These are phyloP conservation scores for Sarcophaga carnaria DNA, from an alignment of 2,888 invertebrate genomes.

Conservation along the genomic window DNA sequence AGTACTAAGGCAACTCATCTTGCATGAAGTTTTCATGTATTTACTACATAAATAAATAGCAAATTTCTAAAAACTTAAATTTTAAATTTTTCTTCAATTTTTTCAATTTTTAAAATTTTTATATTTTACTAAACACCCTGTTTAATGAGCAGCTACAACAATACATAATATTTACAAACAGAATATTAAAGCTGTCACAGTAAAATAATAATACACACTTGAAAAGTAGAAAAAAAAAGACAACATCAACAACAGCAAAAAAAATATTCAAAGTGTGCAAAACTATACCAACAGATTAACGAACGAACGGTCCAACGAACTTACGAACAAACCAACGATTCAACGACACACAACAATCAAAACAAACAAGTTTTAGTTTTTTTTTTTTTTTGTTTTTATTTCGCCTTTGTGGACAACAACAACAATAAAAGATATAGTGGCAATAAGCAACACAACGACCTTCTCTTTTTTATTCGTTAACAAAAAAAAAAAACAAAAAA, in stretches of 20 bases:
- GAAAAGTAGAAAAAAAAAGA: background rate
- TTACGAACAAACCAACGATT: conserved; percentile 21
- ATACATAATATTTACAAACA: background rate
- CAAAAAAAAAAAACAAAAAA: conserved; percentile 44
- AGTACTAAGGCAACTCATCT: too few relatives aligned
- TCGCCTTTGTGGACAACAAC: background rate
- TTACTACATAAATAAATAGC: too few relatives aligned
- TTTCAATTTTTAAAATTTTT: background rate
- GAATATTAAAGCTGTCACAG: too few relatives aligned
- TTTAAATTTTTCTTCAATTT: background rate
- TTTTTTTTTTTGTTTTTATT: too few relatives aligned
- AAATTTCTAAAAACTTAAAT: background rate
- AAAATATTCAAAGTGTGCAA: conserved; percentile 21
- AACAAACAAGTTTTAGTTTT: conserved; percentile 60
- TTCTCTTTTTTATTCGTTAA: conserved; percentile 68
- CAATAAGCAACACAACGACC: conserved; percentile 65
- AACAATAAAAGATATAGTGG: conserved; percentile 45
- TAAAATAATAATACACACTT: background rate
- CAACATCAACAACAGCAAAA: conserved; percentile 3
- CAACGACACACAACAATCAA: conserved; percentile 17
- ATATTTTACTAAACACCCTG: conserved; percentile 43
- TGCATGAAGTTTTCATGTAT: too few relatives aligned
- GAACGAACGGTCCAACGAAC: conserved; percentile 17
- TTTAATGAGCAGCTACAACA: conserved; percentile 34
- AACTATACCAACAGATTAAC: conserved; percentile 37